Percentiles rank a stretch among this genome's conserved stretches.
Evolutionary conservation across 2,888 invertebrate genomes (phyloP).

Genomic region (Nowickia ferox): DNA sequence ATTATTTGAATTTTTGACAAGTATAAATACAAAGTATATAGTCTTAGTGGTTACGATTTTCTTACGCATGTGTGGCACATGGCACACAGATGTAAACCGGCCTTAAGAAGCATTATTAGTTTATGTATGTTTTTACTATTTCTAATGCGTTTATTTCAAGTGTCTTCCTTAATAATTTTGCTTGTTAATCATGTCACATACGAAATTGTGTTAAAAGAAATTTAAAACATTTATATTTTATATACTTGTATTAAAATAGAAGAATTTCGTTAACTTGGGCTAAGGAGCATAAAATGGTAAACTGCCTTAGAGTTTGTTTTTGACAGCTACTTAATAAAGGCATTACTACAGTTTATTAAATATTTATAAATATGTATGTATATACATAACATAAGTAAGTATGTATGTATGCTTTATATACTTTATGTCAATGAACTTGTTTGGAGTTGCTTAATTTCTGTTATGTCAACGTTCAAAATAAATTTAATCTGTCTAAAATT

Average conservation of each 20-base stretch:
- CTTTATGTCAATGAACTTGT: background rate
- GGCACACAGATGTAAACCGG: no score
- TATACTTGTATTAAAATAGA: background rate
- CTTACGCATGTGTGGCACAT: no score
- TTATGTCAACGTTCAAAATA: background rate
- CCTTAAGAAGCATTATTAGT: slow-evolving; percentile 16
- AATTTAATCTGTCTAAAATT: background rate
- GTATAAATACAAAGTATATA: no score
- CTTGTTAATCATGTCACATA: slow-evolving; percentile 39
- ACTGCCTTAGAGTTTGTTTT: slow-evolving; percentile 11
- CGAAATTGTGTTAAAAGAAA: slow-evolving; percentile 32
- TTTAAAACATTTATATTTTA: background rate
- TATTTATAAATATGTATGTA: no score
- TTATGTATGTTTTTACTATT: background rate
- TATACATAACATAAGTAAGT: no score
- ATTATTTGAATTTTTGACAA: no score
- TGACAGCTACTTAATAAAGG: slow-evolving; percentile 41
- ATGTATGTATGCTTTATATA: no score
- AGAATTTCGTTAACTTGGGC: background rate
- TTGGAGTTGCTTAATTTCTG: background rate
- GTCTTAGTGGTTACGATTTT: no score
- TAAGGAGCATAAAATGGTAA: background rate
- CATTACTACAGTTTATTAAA: slow-evolving; percentile 14
- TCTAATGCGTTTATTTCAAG: slow-evolving; percentile 32
- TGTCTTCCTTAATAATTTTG: slow-evolving; percentile 2